Evolutionary conservation across 2,113 vertebrate genomes (phyloP), one percentile per base, ranked within the genome.

Genomic region (Notarius lentiginosus): DNA sequence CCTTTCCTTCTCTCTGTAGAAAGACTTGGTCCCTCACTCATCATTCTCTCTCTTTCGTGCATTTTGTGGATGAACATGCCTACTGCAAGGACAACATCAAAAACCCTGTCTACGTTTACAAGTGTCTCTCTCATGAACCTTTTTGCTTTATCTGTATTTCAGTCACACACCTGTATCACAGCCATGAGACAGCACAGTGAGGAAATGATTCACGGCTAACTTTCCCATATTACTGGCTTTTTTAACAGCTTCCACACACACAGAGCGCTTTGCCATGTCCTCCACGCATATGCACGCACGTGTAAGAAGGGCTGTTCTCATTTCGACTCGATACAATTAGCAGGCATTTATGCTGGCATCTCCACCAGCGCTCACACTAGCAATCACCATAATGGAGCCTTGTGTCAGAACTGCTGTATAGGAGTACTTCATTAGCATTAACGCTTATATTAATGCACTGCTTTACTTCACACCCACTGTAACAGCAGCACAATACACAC

Each of bases 371-470:
- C 68, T 86, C 82, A 83, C 56, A 88, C 89, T 66, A 89, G 83
- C 86, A 92, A 93, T 93, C 90, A 91, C 65, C 61, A 85, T 93
- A 93, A 94, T 93, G 91, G 91, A 92, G 83, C 41, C 86, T 89
- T 55, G 84, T 15, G 9, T 81, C 76, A 90, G 18, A 85, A 84
- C 60, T 4, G n/a, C n/a, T 11, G 2, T 85, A 82, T 79, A 24
- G 79, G 63, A 60, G 66, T 10, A 58, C 83, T 84, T 73, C 89
- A 88, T 83, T 90, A 89, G 68, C 81, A 79, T 86, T 76, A 87
- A 87, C 87, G 65, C 76, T 82, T 88, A 91, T 81, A 91, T 90
- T 77, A 91, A 87, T 56, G 66, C 55, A 88, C 87, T 79, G 76
- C 84, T 89, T 55, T 58, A 30, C 88, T 86, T 61, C 82, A 72